Evolutionary conservation across 2,113 vertebrate species (phyloP).

Genomic region (Plestiodon gilberti): DNA sequence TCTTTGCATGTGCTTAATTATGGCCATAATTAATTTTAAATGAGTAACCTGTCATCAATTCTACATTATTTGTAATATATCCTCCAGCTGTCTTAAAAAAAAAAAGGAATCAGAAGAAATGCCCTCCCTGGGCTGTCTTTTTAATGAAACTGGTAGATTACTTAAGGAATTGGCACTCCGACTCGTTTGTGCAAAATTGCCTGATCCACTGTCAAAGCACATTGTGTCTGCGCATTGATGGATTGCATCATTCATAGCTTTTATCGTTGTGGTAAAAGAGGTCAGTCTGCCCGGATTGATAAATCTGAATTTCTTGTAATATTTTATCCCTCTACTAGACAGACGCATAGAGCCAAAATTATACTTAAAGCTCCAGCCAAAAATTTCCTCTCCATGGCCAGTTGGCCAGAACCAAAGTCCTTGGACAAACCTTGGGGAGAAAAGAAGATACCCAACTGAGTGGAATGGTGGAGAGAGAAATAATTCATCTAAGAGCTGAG

Average conservation of each 20-base stretch:
- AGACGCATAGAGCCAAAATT: slow-evolving; percentile 16
- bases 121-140: slow-evolving; percentile 45
- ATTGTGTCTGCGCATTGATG: slow-evolving; percentile 53
- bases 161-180: slow-evolving; percentile 66
- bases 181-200: slow-evolving; percentile 44
- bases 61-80: slow-evolving; percentile 57
- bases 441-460: not conserved
- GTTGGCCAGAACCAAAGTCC: slow-evolving; percentile 9
- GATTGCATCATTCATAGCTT: slow-evolving; percentile 62
- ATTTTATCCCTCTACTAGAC: slow-evolving; percentile 60
- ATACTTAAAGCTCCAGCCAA: not conserved
- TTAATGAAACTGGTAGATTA: slow-evolving; percentile 65
- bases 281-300: slow-evolving; percentile 62
- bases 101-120: slow-evolving; percentile 25
- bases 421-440: slow-evolving; percentile 37
- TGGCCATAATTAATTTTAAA: slow-evolving; percentile 72
- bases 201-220: slow-evolving; percentile 58
- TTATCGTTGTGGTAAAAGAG: slow-evolving; percentile 61
- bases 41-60: slow-evolving; percentile 60
- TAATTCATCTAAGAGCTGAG: not conserved
- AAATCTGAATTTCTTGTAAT: slow-evolving; percentile 64
- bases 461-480: not conserved
- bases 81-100: slow-evolving; percentile 56
- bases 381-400: slow-evolving; percentile 8
- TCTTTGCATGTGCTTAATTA: slow-evolving; percentile 70